Conservation (phyloP, 2,113 vertebrate species). For the Osmerus eperlanus region DNA sequence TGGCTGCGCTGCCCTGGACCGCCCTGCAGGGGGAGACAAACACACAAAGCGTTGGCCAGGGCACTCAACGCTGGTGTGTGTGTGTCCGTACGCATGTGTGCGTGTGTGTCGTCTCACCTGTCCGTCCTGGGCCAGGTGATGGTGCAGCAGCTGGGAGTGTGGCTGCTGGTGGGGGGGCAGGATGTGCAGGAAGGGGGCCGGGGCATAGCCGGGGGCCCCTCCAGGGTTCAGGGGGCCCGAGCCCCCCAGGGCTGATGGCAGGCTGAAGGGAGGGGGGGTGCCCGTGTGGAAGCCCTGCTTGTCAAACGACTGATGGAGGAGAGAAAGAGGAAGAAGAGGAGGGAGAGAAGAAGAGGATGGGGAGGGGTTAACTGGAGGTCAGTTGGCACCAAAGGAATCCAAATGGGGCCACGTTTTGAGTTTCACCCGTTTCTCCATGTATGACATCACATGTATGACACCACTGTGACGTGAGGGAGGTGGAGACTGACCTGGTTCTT, state of each 20-base stretch:
- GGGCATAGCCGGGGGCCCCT: slow-evolving; percentile 85
- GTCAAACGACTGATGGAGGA: slow-evolving; percentile 80
- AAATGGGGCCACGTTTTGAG: neutral
- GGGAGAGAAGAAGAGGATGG: neutral
- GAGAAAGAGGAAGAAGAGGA: neutral
- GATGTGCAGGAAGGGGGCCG: slow-evolving; percentile 89
- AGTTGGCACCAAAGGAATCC: neutral
- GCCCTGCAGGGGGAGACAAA: slow-evolving; percentile 44
- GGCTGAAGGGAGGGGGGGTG: slow-evolving; percentile 88
- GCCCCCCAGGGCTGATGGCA: slow-evolving; percentile 90
- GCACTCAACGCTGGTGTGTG: neutral
- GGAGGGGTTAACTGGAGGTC: neutral
- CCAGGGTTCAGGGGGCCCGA: slow-evolving; percentile 86
- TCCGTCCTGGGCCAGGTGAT: slow-evolving; percentile 75
- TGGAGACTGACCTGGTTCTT: slow-evolving; percentile 84
- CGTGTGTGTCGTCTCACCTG: slow-evolving; percentile 55
- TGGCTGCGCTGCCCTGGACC: slow-evolving; percentile 72
- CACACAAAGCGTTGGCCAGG: neutral
- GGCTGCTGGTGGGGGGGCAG: slow-evolving; percentile 94
- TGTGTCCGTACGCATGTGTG: neutral
- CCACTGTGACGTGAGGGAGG: neutral
- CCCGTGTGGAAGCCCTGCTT: slow-evolving; percentile 97
- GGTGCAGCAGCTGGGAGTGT: slow-evolving; percentile 93
- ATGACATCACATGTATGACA: neutral
- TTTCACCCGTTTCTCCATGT: neutral